These are phyloP conservation scores for Hipposideros armiger DNA, from an alignment of 2,113 vertebrate genomes.

Conservation along the genomic window DNA sequence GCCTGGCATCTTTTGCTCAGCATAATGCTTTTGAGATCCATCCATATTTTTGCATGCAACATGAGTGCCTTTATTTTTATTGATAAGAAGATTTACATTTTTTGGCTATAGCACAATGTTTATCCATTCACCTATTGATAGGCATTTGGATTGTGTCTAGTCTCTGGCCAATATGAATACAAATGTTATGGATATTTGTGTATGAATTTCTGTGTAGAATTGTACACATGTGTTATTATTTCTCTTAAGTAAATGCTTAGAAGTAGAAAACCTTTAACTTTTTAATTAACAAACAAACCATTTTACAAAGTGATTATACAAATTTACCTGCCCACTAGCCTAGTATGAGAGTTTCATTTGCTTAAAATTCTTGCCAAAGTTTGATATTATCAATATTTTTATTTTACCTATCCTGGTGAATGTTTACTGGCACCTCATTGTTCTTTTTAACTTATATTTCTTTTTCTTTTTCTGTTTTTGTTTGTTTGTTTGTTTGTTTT, in stretches of 20 bases:
- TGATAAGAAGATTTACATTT: neutral
- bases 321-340: neutral
- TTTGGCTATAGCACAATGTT: neutral
- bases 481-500: no score
- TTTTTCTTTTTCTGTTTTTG: no score
- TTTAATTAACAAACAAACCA: neutral
- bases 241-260: neutral
- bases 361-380: neutral
- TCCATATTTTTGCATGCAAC: neutral
- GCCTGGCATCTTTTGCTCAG: neutral
- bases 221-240: neutral
- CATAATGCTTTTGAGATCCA: neutral
- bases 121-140: neutral
- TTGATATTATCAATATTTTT: neutral
- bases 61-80: neutral
- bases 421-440: neutral
- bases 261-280: neutral
- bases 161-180: neutral
- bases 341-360: neutral
- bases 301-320: neutral
- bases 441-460: neutral
- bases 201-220: neutral
- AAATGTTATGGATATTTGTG: neutral
- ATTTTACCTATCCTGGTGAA: neutral
- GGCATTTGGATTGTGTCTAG: neutral